Base-by-base conservation (phyloP, 2,113 vertebrate genomes). In the Lepus americanus region DNA sequence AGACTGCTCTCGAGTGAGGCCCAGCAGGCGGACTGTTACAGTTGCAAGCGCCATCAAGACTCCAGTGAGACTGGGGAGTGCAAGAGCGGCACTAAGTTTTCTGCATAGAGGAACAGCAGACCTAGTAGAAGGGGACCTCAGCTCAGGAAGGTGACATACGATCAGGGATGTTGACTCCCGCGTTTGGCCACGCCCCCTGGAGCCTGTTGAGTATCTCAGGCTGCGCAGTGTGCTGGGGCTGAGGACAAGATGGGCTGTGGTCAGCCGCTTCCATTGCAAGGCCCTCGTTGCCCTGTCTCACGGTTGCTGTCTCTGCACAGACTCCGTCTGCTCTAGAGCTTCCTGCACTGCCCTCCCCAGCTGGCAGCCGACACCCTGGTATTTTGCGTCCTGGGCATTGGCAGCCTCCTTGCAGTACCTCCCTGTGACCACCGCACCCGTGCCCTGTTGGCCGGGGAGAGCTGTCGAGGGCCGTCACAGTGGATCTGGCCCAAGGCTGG, bases 331-430 rank as follows among this genome's bases (percentile, higher is more conserved):
- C 44, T 79, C 9, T 7, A 1, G 23, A 31, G 16, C 23, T 27
- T 6, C 23, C 6, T 67, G 22, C 7, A 13, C 19, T 9, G 33
- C 9, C 11, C 61, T 78, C 53, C 1, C 0, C 1, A 3, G 10
- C 14, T 55, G 25, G 63, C 31, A 29, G 49, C 11, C 31, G 33
- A 55, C 4, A 13, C 12, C 0, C n/a, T 76, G 17, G 6, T 17
- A 27, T 10, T 72, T 69, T 63, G 51, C 36, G 7, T 53, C n/a
- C 17, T 20, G 51, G 44, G 20, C 33, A 12, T 5, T 29, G 64
- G 17, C 6, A 3, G 11, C 12, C 12, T 80, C 23, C 14, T 23
- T 25, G 7, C 63, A 70, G 19, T 51, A 70, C 1, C n/a, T 66
- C 27, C 44, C 33, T 25, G 0, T 53, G 9, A 73, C 27, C 29